Evolutionary conservation across 2,113 vertebrate genomes (phyloP).

Genomic region (Hemibagrus wyckioides): DNA sequence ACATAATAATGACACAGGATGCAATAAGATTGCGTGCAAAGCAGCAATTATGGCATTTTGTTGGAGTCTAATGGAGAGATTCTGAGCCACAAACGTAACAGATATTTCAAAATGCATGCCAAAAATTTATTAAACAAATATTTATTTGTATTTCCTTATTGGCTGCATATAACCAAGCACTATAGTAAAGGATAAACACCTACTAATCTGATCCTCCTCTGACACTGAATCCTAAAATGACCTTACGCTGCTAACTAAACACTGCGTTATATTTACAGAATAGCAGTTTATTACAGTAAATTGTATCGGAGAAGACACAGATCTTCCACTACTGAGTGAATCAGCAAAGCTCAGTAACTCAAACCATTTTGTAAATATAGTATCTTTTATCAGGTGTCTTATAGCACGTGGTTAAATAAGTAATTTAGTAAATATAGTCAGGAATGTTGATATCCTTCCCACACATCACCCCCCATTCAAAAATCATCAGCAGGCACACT

Average conservation of each 20-base stretch:
- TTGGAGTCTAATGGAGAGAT: slow-evolving; percentile 20
- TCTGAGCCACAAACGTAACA: background rate
- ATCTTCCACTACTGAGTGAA: background rate
- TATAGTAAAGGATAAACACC: background rate
- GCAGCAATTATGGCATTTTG: slow-evolving; percentile 39
- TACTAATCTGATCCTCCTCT: background rate
- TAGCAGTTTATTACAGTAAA: background rate
- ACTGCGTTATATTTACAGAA: background rate
- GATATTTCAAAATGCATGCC: background rate
- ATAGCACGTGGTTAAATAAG: background rate
- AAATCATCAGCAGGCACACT: slow-evolving; percentile 33
- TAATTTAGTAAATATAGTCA: background rate
- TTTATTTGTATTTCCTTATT: background rate
- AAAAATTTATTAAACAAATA: background rate
- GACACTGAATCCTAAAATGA: background rate
- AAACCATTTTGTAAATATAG: background rate
- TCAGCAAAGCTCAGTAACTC: background rate
- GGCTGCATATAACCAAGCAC: background rate
- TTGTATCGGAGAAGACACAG: background rate
- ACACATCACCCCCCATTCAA: slow-evolving; percentile 18
- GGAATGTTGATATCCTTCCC: slow-evolving; percentile 26
- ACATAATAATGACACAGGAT: slow-evolving; percentile 22
- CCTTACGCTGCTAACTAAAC: background rate
- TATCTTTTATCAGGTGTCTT: background rate
- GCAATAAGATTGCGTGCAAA: slow-evolving; percentile 54